Evolutionary conservation across 2,113 vertebrate species (phyloP).

Genomic region (Menura novaehollandiae): DNA sequence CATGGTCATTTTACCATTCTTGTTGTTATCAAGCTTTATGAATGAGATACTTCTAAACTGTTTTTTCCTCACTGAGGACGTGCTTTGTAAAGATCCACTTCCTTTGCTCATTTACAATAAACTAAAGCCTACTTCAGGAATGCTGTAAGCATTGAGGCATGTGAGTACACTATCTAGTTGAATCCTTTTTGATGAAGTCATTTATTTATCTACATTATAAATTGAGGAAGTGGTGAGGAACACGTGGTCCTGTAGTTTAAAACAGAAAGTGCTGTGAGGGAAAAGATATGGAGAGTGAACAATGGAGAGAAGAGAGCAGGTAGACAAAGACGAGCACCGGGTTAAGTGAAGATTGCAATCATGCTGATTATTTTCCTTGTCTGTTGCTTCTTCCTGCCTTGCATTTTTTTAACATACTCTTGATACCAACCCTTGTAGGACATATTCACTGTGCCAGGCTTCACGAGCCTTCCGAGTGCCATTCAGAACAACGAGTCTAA

Average conservation of each 20-base stretch:
- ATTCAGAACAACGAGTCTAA: neutral
- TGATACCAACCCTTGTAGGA: neutral
- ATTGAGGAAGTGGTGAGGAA: neutral
- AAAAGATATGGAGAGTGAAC: neutral
- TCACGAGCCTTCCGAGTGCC: neutral
- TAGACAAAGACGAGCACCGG: neutral
- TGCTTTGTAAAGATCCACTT: neutral
- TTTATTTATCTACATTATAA: neutral
- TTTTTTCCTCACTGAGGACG: neutral
- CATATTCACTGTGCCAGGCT: neutral
- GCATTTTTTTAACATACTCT: neutral
- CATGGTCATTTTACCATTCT: neutral
- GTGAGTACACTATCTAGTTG: neutral
- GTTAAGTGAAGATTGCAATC: neutral
- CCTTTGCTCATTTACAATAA: neutral
- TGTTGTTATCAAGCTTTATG: neutral
- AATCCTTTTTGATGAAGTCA: constrained; percentile 6
- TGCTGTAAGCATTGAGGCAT: neutral
- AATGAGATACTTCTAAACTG: neutral
- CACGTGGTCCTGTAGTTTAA: neutral
- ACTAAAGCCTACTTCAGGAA: neutral
- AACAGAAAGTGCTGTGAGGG: neutral
- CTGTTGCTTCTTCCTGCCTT: neutral
- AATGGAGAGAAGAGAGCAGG: neutral
- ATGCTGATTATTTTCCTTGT: neutral